Base-by-base conservation (phyloP, 2,888 invertebrate genomes). In the Diarsia rubi region DNA sequence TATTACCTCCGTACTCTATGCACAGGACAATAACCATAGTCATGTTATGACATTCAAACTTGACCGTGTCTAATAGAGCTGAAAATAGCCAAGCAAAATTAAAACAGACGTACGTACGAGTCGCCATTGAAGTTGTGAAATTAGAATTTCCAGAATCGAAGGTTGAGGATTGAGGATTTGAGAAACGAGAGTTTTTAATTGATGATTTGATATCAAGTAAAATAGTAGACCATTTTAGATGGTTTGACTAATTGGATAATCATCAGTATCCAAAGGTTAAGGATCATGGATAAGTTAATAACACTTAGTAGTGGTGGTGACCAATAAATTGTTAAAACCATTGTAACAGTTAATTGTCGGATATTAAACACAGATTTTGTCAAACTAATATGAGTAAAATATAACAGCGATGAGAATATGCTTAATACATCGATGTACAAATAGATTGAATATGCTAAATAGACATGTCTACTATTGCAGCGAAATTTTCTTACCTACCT, bases 41-140 rank as follows among this genome's bases (percentile, higher is more conserved):
- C 78, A 82, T 86, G 83, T 88, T 88, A 88, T 93, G 94, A 93
- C 94, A 95, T 93, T 94, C 93, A 94, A 89, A 92, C 90, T 93
- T 94, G 95, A 92, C 96, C 95, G 95, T 96, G 93, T 93, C 96
- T 89, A 93, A 96, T 90, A 81, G 37, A 78, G 68, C 71, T 75
- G 65, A 91, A 91, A 93, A 94, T 92, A 90, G 57, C 84, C 88
- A 64, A 88, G 87, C 76, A 87, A 88, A 92, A 92, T 92, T 90
- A 88, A 90, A 91, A 90, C 86, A 89, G 31, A 78, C 85, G 80
- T 86, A 42, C 16, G 16, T n/a, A 86, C 86, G 84, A 88, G 88
- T 88, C 88, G 87, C 86, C 82, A 82, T 85, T 85, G 82, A 73
- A 72, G 47, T 73, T 44, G 49, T 67, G 78, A 85, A 83, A 84